These are phyloP conservation scores for Ophioninae sp. DNA, from an alignment of 2,888 invertebrate species.

Conservation along the genomic window DNA sequence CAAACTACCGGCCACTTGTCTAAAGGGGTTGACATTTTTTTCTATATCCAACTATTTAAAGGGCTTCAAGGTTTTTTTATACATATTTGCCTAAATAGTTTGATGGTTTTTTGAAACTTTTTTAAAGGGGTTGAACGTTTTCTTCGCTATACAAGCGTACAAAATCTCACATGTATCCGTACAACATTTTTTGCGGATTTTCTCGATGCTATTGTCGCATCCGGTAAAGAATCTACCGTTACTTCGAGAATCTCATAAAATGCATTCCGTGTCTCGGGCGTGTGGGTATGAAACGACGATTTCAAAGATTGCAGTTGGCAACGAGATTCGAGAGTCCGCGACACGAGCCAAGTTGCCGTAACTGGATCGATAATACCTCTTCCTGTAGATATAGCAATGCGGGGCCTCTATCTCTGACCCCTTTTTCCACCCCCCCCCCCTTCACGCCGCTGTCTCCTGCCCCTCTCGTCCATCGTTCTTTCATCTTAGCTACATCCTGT, in stretches of 20 bases:
- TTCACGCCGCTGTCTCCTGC: conserved; percentile 19
- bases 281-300: conserved; percentile 44
- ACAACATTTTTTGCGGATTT: neutral
- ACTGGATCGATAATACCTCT: conserved; percentile 64
- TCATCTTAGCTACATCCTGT: neutral
- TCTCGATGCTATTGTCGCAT: conserved; percentile 3
- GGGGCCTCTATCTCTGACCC: conserved; percentile 44
- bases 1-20: neutral
- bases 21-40: too few species aligned
- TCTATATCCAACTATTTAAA: too few species aligned
- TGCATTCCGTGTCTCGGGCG: conserved; percentile 9
- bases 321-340: conserved; percentile 65
- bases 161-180: neutral
- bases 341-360: conserved; percentile 66
- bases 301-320: conserved; percentile 68
- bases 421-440: conserved; percentile 14
- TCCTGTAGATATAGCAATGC: conserved; percentile 53
- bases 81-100: neutral
- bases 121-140: neutral
- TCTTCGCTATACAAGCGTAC: neutral
- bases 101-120: neutral
- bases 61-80: neutral
- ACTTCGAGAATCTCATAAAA: conserved; percentile 23
- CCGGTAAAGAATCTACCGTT: neutral
- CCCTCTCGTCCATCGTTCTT: conserved; percentile 32